A percentile compares a stretch with the other conserved stretches of the same genome.
These are phyloP conservation scores for Pristionchus japonicus DNA, from an alignment of 2,888 invertebrate species.

Conservation along the genomic window DNA sequence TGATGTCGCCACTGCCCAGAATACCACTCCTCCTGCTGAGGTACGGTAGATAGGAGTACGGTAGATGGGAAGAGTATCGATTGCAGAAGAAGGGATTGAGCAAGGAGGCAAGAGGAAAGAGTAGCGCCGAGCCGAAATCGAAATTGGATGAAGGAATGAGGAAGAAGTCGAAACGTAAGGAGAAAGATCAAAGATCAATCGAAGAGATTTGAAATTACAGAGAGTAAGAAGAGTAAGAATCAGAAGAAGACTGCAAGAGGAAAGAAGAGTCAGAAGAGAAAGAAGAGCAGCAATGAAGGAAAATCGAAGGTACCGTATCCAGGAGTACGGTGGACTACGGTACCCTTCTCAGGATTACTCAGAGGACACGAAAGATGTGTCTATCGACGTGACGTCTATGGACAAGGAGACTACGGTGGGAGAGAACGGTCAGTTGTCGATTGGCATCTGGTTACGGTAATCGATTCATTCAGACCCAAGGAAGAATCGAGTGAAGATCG, in stretches of 20 bases:
- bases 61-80: not conserved
- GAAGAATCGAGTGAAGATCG: constrained; percentile 16
- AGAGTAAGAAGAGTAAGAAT: not conserved
- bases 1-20: not conserved
- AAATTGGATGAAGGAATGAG: not conserved
- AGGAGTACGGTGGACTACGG: not conserved
- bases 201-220: not conserved
- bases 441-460: not conserved
- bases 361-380: not conserved
- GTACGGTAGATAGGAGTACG: constrained; percentile 1
- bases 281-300: not conserved
- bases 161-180: not conserved
- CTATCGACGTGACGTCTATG: not conserved
- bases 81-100: not conserved
- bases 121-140: not conserved
- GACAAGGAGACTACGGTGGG: constrained; percentile 5
- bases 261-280: constrained; percentile 26
- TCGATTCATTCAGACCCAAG: not conserved
- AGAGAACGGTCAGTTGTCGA: constrained; percentile 3
- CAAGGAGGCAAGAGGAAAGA: not conserved
- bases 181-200: not conserved
- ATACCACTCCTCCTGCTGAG: not conserved
- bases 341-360: not conserved
- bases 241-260: constrained; percentile 1
- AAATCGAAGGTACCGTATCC: not conserved